Evolutionary conservation across 2,797 vertebrate genomes (phyloP).

Genomic region (Botia kubotai): DNA sequence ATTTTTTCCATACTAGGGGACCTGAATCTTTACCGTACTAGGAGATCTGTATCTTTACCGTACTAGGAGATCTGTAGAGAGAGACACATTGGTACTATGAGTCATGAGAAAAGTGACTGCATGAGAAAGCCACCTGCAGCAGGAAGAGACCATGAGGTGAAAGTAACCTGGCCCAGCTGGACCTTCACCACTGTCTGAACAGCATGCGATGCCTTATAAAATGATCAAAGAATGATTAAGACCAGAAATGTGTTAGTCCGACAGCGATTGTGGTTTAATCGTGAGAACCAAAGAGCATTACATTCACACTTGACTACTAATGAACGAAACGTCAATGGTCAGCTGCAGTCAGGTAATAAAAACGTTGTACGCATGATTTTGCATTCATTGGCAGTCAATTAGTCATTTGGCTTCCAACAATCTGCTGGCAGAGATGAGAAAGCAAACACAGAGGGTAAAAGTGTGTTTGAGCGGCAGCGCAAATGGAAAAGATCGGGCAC

Average conservation of each 20-base stretch:
- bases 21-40: too few species aligned
- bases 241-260: neutral
- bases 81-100: too few species aligned
- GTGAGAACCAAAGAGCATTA: neutral
- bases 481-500: conserved; percentile 42
- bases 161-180: conserved; percentile 77
- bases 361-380: conserved; percentile 1
- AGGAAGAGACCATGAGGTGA: neutral
- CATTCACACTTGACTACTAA: neutral
- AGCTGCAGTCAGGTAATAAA: neutral
- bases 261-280: neutral
- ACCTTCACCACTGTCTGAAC: conserved; percentile 78
- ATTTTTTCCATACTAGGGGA: too few species aligned
- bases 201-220: neutral
- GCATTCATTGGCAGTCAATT: conserved; percentile 1
- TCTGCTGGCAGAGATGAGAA: conserved; percentile 18
- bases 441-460: conserved; percentile 38
- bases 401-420: conserved; percentile 21
- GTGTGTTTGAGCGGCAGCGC: conserved; percentile 36
- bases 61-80: too few species aligned
- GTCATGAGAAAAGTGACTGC: neutral
- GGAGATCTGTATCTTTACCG: too few species aligned
- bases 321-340: neutral
- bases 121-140: conserved; percentile 32
- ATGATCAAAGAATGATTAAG: neutral